Evolutionary conservation across 2,888 invertebrate genomes (phyloP).

Genomic region (Lithophane ornitopus): DNA sequence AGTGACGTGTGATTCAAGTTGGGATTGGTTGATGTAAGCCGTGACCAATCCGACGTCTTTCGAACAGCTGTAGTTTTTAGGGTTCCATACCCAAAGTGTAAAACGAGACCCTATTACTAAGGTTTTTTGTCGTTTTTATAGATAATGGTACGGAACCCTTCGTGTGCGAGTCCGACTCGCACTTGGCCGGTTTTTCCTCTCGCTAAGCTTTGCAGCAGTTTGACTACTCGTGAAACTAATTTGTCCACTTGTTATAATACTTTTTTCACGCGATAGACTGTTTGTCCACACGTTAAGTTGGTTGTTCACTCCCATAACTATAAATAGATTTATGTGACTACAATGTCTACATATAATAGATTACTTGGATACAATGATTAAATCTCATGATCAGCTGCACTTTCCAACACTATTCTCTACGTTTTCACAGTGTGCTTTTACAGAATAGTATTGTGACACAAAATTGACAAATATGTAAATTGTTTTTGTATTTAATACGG

Average conservation of each 20-base stretch:
- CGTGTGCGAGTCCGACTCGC: too few species aligned
- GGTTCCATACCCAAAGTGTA: too few species aligned
- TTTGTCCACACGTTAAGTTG: background rate
- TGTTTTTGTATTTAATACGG: too few species aligned
- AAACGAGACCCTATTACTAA: too few species aligned
- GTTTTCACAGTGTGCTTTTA: background rate
- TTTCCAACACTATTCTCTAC: background rate
- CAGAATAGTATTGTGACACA: too few species aligned
- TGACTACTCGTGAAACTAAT: background rate
- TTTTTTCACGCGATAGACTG: background rate
- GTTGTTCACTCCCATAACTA: background rate
- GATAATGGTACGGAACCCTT: too few species aligned
- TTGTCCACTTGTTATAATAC: background rate
- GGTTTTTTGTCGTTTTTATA: too few species aligned
- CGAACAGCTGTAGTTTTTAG: background rate
- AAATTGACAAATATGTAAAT: too few species aligned
- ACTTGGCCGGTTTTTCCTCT: too few species aligned
- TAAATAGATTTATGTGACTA: background rate
- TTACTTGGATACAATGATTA: background rate
- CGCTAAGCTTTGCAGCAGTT: background rate
- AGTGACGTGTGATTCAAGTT: background rate
- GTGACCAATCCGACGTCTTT: background rate
- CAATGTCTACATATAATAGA: background rate
- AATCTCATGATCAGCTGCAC: background rate
- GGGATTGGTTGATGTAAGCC: background rate